phyloP scores from a whole-genome alignment of 2,113 vertebrate species.

The Abramis brama region DNA sequence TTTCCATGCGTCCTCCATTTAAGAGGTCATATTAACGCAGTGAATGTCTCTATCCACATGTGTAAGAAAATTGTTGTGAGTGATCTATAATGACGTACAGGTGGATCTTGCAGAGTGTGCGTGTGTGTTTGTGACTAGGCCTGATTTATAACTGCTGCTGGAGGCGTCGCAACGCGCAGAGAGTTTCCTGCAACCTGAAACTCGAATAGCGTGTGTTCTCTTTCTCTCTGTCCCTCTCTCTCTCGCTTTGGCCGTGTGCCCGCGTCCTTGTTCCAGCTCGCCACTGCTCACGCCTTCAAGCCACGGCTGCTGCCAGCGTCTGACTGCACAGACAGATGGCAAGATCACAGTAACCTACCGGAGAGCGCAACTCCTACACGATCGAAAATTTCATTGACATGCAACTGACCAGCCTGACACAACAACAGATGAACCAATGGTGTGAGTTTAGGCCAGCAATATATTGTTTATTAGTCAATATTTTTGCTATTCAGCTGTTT shows the following conservation, averaged over 20 bases:
- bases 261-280: conserved; percentile 57
- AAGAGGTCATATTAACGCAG: neutral
- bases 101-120: conserved; percentile 46
- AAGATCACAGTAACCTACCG: conserved; percentile 60
- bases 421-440: neutral
- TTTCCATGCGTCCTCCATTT: neutral
- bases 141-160: conserved; percentile 64
- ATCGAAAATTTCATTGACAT: conserved; percentile 23
- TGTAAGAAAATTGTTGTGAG: conserved; percentile 37
- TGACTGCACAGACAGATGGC: conserved; percentile 64
- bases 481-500: neutral
- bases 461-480: neutral
- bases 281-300: conserved; percentile 60
- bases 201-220: conserved; percentile 37
- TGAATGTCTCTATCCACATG: neutral
- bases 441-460: neutral
- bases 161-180: conserved; percentile 58
- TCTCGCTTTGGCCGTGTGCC: conserved; percentile 40
- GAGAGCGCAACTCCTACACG: conserved; percentile 53
- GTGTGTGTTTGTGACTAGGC: conserved; percentile 42
- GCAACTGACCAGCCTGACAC: neutral
- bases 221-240: conserved; percentile 24
- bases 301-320: conserved; percentile 54
- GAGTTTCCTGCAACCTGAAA: conserved; percentile 62
- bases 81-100: conserved; percentile 59